Conservation (phyloP, 1,140 invertebrate genomes). For the Orius insidiosus region DNA sequence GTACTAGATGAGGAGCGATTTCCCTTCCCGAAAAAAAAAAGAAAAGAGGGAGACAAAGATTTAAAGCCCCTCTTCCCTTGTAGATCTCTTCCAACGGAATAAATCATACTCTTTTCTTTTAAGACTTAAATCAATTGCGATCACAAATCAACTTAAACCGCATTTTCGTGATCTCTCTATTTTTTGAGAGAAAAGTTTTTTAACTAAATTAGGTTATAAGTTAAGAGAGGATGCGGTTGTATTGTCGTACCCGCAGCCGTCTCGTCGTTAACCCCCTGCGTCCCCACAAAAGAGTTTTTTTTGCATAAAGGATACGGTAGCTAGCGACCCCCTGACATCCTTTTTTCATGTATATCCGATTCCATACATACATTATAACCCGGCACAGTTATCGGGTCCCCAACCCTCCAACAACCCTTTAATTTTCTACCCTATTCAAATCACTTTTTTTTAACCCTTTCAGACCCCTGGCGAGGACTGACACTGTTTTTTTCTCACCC, state of each 20-base stretch:
- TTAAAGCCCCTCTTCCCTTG: too few species aligned
- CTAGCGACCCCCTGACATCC: constrained; percentile 10
- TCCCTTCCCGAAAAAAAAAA: too few species aligned
- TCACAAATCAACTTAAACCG: too few species aligned
- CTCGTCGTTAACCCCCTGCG: constrained; percentile 9
- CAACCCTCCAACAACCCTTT: constrained; percentile 18
- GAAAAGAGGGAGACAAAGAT: too few species aligned
- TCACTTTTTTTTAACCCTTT: constrained; percentile 17
- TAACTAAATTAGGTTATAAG: constrained; percentile 1
- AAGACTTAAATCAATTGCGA: too few species aligned
- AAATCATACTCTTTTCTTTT: too few species aligned
- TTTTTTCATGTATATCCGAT: constrained; percentile 20
- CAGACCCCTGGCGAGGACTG: constrained; percentile 11
- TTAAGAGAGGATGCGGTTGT: constrained; percentile 10
- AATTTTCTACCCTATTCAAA: constrained; percentile 20
- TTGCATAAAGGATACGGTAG: constrained; percentile 13
- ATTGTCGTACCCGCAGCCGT: constrained; percentile 6
- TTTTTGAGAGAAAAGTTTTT: background rate
- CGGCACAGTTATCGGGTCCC: constrained; percentile 15
- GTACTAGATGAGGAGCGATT: too few species aligned
- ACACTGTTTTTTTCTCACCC: constrained; percentile 15
- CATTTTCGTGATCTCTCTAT: too few species aligned
- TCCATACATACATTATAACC: constrained; percentile 20
- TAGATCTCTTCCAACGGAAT: too few species aligned
- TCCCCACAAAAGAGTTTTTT: constrained; percentile 2